Conservation (phyloP, 2,888 invertebrate species). For the Aleiodes leptofemur region DNA sequence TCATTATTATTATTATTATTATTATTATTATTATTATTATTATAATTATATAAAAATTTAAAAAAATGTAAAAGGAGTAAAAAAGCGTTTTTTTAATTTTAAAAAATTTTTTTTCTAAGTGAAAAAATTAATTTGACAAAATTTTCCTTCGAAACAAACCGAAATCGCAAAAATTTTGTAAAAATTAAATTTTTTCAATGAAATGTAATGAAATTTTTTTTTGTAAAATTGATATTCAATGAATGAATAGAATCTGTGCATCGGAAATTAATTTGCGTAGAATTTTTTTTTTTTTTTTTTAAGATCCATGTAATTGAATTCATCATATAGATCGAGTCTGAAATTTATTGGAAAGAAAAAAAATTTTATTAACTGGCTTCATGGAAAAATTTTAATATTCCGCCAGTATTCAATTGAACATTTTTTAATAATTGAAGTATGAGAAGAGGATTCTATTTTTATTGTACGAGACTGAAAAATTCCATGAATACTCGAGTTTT, state of each 20-base stretch:
- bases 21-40: no score
- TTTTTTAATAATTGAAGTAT: no score
- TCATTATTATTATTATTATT: no score
- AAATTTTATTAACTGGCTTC: not conserved
- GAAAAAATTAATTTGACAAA: not conserved
- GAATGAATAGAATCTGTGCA: constrained; percentile 5
- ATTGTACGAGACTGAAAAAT: no score
- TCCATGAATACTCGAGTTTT: no score
- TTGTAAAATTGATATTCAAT: not conserved
- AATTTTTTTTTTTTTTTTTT: not conserved
- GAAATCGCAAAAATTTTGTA: not conserved
- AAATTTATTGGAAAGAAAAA: not conserved
- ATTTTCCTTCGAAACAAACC: no score
- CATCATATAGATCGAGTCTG: not conserved
- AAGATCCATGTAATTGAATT: constrained; percentile 9
- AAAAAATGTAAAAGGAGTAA: no score
- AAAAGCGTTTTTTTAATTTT: no score
- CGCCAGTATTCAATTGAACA: not conserved
- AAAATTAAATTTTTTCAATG: constrained; percentile 5
- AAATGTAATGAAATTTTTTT: not conserved
- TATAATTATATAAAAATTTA: no score
- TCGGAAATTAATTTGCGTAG: not conserved
- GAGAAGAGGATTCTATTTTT: no score
- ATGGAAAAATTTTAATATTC: not conserved
- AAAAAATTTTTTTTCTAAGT: no score